These are phyloP conservation scores for Gymnosoma rotundatum DNA, from an alignment of 2,888 invertebrate genomes.

Conservation along the genomic window DNA sequence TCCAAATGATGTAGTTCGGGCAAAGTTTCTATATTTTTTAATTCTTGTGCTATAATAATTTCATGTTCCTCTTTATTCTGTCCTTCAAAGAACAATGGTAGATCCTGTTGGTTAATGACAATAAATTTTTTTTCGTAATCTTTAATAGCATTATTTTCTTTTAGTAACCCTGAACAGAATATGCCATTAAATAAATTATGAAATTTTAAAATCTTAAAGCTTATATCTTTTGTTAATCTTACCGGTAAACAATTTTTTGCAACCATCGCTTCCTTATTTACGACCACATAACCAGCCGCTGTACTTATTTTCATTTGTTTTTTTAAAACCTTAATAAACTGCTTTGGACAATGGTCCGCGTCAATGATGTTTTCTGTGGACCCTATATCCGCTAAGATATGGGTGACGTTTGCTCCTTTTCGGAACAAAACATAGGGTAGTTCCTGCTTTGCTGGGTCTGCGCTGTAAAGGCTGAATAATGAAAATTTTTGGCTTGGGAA, in stretches of 20 bases:
- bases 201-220: background rate
- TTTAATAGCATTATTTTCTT: background rate
- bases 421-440: background rate
- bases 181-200: conserved; percentile 15
- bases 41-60: background rate
- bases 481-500: no score
- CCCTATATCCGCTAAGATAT: background rate
- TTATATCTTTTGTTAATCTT: background rate
- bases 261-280: background rate
- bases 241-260: background rate
- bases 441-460: background rate
- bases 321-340: background rate
- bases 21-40: background rate
- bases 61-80: background rate
- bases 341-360: background rate
- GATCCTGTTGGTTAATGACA: background rate
- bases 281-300: background rate
- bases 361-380: background rate
- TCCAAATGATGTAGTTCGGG: background rate
- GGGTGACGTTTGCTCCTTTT: background rate
- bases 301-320: background rate
- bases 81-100: conserved; percentile 11
- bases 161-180: background rate
- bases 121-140: no score
- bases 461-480: background rate